phyloP scores from a whole-genome alignment of 2,888 invertebrate species.

The Dolichopus griseipennis region DNA sequence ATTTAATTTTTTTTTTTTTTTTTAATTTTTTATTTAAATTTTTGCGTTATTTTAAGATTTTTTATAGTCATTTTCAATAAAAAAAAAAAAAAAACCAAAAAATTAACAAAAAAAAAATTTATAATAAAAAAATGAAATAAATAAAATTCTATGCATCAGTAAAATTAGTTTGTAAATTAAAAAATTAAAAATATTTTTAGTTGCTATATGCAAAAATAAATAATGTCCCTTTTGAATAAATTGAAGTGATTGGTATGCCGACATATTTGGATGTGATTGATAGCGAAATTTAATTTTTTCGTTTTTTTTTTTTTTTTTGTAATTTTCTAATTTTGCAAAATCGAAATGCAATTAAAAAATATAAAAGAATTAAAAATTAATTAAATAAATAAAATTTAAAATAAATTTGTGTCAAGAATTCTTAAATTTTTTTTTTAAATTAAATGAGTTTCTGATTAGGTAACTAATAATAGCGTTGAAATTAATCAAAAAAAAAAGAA shows the following conservation, averaged over 20 bases:
- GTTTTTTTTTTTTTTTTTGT: neutral
- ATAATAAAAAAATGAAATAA: neutral
- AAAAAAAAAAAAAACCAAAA: neutral
- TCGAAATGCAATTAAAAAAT: neutral
- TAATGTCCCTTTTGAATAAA: conserved; percentile 1
- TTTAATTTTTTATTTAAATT: neutral
- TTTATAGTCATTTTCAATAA: neutral
- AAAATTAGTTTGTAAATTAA: neutral
- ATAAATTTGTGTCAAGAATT: conserved; percentile 2
- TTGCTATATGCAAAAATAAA: neutral
- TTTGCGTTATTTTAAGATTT: conserved; percentile 6
- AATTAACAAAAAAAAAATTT: too few species aligned
- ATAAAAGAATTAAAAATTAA: neutral
- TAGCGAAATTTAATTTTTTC: neutral
- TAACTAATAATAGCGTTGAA: neutral
- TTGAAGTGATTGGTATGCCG: conserved; percentile 2
- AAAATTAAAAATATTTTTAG: neutral
- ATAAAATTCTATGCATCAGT: conserved; percentile 6
- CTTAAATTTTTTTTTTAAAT: neutral
- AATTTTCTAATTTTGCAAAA: neutral
- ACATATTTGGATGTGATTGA: conserved; percentile 6
- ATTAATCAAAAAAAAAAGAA: neutral
- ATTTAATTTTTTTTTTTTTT: neutral
- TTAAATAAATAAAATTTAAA: neutral
- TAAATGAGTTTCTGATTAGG: neutral